A percentile compares a stretch with the other conserved stretches of the same genome.
Evolutionary conservation across 2,797 vertebrate species (phyloP).

Genomic region (Anableps anableps): DNA sequence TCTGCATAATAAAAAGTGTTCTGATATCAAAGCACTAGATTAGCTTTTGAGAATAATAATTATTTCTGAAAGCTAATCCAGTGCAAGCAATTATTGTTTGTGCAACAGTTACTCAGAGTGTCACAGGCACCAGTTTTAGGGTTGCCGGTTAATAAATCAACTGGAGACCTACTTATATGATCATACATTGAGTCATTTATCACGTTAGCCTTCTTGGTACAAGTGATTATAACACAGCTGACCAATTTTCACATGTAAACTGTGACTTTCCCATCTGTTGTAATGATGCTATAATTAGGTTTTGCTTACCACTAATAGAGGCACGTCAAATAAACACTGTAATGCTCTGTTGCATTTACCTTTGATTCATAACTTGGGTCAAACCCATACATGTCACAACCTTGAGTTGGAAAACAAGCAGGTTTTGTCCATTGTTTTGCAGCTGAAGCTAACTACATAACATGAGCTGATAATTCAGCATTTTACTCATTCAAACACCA

Average conservation of each 20-base stretch:
- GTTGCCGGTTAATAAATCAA: constrained; percentile 7
- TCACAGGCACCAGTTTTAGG: constrained; percentile 32
- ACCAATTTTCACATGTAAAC: constrained; percentile 38
- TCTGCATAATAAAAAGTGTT: constrained; percentile 5
- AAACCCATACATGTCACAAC: not conserved
- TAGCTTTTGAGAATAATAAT: not conserved
- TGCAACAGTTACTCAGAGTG: not conserved
- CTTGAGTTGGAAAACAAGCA: not conserved
- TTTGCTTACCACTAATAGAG: not conserved
- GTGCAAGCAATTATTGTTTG: not conserved
- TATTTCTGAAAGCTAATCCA: not conserved
- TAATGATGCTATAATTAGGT: not conserved
- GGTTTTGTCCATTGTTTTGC: not conserved
- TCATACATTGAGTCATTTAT: constrained; percentile 18
- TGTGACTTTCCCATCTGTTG: constrained; percentile 15
- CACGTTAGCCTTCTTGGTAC: constrained; percentile 25
- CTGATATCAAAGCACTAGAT: constrained; percentile 1
- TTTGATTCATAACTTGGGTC: not conserved
- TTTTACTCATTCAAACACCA: not conserved
- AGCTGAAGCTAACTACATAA: not conserved
- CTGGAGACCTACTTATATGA: not conserved
- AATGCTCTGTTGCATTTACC: not conserved
- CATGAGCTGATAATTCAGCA: not conserved
- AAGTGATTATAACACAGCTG: constrained; percentile 34
- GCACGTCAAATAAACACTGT: not conserved